Evolutionary conservation across 2,797 vertebrate genomes (phyloP).

Genomic region (Sebastiscus albofasciatus): DNA sequence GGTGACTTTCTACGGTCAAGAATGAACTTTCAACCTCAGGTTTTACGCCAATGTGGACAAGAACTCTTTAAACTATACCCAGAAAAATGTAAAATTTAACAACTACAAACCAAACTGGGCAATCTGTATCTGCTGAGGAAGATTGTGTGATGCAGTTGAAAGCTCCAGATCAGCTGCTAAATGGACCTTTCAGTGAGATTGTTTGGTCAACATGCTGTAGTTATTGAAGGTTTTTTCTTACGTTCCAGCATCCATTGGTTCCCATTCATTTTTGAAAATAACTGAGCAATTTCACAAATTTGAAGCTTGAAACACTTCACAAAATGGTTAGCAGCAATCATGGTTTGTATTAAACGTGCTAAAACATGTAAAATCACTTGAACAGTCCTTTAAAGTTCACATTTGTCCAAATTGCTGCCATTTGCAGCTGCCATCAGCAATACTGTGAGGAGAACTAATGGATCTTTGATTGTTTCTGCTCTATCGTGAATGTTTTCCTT

Average conservation of each 20-base stretch:
- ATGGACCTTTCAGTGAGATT: not conserved
- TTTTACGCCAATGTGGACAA: too few relatives aligned
- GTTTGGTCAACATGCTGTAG: not conserved
- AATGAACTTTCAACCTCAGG: too few relatives aligned
- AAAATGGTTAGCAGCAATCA: not conserved
- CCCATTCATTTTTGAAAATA: not conserved
- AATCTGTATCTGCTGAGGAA: not conserved
- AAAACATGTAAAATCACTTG: not conserved
- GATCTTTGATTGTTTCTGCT: conserved; percentile 6
- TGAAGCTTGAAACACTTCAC: not conserved
- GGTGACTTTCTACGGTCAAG: too few relatives aligned
- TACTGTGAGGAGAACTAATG: not conserved
- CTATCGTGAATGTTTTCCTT: not conserved
- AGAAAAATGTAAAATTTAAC: too few relatives aligned
- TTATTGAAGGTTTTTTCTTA: not conserved
- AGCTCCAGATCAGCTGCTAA: not conserved
- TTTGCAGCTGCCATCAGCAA: not conserved
- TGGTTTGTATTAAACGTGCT: not conserved
- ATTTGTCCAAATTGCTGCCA: not conserved
- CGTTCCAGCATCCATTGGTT: not conserved
- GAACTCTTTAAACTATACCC: too few relatives aligned
- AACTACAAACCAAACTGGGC: not conserved
- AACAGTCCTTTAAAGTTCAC: not conserved
- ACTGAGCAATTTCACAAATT: not conserved
- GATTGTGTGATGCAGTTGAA: not conserved